Evolutionary conservation across 92 coral and sea anemone genomes (phyloP), one percentile per base, ranked within the genome.

Genomic region (Nematostella vectensis): DNA sequence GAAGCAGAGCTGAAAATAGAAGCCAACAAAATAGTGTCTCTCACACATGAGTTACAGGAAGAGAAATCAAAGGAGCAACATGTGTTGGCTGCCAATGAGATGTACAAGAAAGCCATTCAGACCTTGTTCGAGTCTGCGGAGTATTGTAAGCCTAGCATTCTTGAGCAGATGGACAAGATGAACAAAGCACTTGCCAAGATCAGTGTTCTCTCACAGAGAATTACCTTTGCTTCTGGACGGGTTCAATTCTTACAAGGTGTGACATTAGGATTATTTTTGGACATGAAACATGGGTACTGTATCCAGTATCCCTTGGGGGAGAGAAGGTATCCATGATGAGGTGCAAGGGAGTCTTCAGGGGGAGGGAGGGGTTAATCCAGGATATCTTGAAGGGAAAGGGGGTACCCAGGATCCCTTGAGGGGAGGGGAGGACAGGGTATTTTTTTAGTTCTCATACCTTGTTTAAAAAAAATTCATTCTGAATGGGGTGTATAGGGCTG

Each of bases 191-290:
- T 85, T 48, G 47, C 23, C 20, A 80, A 58, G 50, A 68, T 89
- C 20, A 40, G 77, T 9, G 59, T 74, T 45, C 75, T 78, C 33
- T 75, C 88, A 50, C 89, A 89, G 59, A 66, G 96, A 70, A 55
- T 86, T 20, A 75, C 62, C 36, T 89, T 89, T 85, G 96, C 96
- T 59, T 62, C 61, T 13, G 83, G 88, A 2, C 64, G 96, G 54
- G 67, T 89, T 45, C 74, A 72, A 29, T 85, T 89, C 48, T 71
- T 89, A 31, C 79, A 87, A 81, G 96, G 96, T 89, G 40, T 33
- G 15, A 33, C 15, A 15, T 33, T 33, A 6, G 15, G 8, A 33
- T 6, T 6, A 33, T 33, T 33, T 33, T 33, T 33, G 40, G 40
- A 33, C 8, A n/a, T n/a, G n/a, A n/a, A n/a, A n/a, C n/a, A n/a